Evolutionary conservation across 2,888 invertebrate genomes (phyloP).

Genomic region (Congeria kusceri): DNA sequence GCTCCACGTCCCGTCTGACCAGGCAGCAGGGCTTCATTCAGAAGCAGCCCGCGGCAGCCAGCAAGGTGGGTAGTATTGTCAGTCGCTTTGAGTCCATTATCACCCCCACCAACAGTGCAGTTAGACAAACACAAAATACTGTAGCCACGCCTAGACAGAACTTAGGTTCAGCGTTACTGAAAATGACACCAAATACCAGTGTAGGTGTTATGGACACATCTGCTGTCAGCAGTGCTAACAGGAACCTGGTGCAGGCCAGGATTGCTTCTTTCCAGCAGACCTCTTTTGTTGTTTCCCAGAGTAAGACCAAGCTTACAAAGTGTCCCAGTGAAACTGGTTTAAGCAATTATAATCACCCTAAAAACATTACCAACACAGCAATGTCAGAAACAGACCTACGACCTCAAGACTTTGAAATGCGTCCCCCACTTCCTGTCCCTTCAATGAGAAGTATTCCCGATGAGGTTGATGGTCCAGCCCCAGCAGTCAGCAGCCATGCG

Average conservation of each 20-base stretch:
- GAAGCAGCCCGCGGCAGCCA: conserved; percentile 61
- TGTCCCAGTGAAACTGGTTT: background rate
- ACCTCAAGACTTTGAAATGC: background rate
- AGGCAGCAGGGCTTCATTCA: conserved; percentile 72
- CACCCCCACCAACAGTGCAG: conserved; percentile 20
- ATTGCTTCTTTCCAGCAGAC: background rate
- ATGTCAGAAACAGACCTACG: background rate
- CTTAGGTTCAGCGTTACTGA: background rate
- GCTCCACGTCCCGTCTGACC: conserved; percentile 55
- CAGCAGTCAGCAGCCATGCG: background rate
- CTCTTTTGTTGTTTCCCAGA: background rate
- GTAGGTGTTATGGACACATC: background rate
- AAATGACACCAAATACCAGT: background rate
- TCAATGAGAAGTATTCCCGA: background rate
- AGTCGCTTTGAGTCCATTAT: conserved; percentile 53
- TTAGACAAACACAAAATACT: background rate
- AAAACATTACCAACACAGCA: background rate
- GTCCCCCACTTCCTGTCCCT: background rate
- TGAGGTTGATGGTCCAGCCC: background rate
- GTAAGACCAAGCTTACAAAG: background rate
- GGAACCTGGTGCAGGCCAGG: background rate
- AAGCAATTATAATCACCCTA: background rate
- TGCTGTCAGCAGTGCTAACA: background rate
- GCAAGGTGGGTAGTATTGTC: conserved; percentile 71
- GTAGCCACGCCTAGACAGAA: conserved; percentile 13